phyloP scores from a whole-genome alignment of 1,140 invertebrate species.

The Paraescarpia echinospica region DNA sequence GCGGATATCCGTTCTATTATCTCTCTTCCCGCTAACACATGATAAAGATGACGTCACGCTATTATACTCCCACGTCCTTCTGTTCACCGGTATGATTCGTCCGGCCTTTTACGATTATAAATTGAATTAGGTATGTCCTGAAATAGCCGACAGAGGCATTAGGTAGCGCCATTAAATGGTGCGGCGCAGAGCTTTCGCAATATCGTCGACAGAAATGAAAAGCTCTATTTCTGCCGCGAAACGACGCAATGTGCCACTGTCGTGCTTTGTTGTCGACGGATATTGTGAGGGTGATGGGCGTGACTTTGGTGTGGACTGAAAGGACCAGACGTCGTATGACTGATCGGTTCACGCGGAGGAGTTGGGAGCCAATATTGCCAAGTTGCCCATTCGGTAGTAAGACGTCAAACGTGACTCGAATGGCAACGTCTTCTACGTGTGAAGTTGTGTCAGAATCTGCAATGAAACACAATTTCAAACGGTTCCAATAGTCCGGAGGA shows the following conservation, averaged over 20 bases:
- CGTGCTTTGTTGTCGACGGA: background rate
- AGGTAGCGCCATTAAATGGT: background rate
- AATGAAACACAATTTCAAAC: too few relatives aligned
- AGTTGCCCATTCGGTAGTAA: background rate
- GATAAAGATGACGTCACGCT: background rate
- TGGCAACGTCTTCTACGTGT: background rate
- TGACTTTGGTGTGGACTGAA: background rate
- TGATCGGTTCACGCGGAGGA: background rate
- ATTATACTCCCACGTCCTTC: background rate
- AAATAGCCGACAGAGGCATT: background rate
- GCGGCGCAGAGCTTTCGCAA: background rate
- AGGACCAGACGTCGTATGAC: background rate
- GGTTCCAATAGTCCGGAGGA: too few relatives aligned
- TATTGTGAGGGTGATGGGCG: background rate
- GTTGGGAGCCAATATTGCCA: background rate
- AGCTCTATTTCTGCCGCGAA: background rate
- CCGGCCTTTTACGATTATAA: background rate
- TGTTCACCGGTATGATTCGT: background rate
- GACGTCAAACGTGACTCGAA: background rate
- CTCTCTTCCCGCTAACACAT: background rate
- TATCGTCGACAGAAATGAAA: conserved; percentile 1
- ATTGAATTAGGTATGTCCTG: background rate
- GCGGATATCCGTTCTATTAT: background rate
- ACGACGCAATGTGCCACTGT: background rate
- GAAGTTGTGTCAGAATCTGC: background rate